A percentile compares a stretch with the other conserved stretches of the same genome.
phyloP scores from a whole-genome alignment of 1,140 invertebrate genomes.

The Anagrus nilaparvatae region DNA sequence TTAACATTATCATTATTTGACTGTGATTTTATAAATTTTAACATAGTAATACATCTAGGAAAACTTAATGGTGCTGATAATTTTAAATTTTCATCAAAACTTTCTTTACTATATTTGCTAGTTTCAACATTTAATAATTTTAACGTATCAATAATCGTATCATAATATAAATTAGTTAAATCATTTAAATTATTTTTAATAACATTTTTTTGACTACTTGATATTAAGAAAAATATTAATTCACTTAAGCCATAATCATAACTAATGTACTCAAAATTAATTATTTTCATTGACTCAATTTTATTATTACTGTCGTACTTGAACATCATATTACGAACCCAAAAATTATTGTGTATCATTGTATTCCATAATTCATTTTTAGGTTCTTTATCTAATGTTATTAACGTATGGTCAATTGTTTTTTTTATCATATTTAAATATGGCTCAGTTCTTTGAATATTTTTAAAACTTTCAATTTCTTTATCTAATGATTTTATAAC shows the following conservation, averaged over 20 bases:
- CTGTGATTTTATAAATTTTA: conserved; percentile 37
- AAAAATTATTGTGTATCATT: conserved; percentile 49
- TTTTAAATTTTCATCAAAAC: conserved; percentile 27
- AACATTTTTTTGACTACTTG: conserved; percentile 42
- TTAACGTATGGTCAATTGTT: conserved; percentile 28
- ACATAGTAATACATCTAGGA: conserved; percentile 36
- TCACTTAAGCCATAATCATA: conserved; percentile 48
- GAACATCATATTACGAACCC: conserved; percentile 56
- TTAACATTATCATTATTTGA: too few species aligned
- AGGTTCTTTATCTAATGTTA: too few species aligned
- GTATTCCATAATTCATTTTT: too few species aligned
- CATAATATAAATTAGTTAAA: conserved; percentile 45
- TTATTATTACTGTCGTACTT: conserved; percentile 31
- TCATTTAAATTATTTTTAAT: conserved; percentile 43
- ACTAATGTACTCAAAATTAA: conserved; percentile 51
- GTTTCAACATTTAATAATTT: conserved; percentile 23
- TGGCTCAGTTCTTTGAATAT: conserved; percentile 21
- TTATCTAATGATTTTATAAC: conserved; percentile 30
- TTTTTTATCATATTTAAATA: conserved; percentile 23
- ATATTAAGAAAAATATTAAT: conserved; percentile 51
- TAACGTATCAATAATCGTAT: conserved; percentile 39
- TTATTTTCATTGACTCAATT: conserved; percentile 46
- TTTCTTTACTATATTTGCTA: conserved; percentile 21
- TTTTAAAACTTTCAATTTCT: conserved; percentile 22
- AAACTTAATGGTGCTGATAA: conserved; percentile 28